A percentile compares a stretch with the other conserved stretches of the same genome.
phyloP scores from a whole-genome alignment of 2,113 vertebrate genomes.

The Riparia riparia region DNA sequence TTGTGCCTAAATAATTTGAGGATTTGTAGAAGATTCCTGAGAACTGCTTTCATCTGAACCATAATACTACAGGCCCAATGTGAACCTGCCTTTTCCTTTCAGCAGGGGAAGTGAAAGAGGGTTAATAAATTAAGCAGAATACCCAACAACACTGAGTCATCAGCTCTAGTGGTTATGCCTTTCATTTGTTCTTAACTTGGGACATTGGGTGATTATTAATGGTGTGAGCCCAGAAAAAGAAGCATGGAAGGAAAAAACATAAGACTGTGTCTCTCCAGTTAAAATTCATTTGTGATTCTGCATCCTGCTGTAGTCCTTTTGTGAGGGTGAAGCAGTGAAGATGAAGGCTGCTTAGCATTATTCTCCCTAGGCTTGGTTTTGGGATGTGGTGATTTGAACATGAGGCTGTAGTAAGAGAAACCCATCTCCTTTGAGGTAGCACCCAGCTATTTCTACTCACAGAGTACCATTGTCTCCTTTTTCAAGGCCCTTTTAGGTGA shows the following conservation, averaged over 20 bases:
- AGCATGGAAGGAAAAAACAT: not conserved
- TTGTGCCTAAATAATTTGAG: not conserved
- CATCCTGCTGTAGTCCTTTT: not conserved
- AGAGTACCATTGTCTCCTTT: not conserved
- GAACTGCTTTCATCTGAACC: not conserved
- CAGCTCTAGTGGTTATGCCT: not conserved
- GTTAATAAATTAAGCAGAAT: not conserved
- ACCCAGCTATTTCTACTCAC: not conserved
- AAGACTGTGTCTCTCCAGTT: not conserved
- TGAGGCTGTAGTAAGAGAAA: not conserved
- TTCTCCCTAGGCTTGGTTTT: not conserved
- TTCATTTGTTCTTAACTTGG: not conserved
- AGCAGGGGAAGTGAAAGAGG: not conserved
- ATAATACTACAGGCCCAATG: not conserved
- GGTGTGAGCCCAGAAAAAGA: not conserved
- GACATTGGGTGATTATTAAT: not conserved
- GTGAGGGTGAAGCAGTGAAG: not conserved
- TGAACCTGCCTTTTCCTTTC: not conserved
- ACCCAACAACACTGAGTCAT: not conserved
- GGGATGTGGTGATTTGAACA: not conserved
- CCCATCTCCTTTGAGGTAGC: not conserved
- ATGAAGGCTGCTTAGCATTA: not conserved
- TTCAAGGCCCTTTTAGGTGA: not conserved
- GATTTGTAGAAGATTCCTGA: not conserved
- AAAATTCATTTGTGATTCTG: not conserved